Conservation (phyloP, 1,140 invertebrate species). For the Drosophila equinoxialis region DNA sequence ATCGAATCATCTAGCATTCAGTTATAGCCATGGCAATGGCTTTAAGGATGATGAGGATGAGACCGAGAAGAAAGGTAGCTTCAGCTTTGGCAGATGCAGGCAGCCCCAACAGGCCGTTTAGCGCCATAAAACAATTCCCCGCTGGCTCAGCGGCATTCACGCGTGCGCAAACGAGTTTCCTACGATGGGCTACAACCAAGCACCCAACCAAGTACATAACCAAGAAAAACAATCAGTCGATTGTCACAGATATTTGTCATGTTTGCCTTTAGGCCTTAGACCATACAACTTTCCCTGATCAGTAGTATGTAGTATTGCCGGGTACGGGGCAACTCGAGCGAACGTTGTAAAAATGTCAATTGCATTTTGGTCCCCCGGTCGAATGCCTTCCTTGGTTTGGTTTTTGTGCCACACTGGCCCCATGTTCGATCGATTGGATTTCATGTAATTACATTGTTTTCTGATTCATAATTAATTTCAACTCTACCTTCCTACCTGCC, state of each 20-base stretch:
- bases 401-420: constrained; percentile 44
- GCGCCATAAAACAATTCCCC: constrained; percentile 78
- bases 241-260: constrained; percentile 82
- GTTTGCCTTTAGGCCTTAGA: constrained; percentile 50
- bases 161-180: constrained; percentile 75
- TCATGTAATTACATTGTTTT: constrained; percentile 82
- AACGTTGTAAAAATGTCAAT: constrained; percentile 81
- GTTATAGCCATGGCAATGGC: neutral
- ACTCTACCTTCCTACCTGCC: constrained; percentile 14
- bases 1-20: constrained; percentile 16
- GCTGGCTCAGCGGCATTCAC: constrained; percentile 79
- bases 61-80: too few species aligned
- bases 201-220: constrained; percentile 30
- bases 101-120: constrained; percentile 76
- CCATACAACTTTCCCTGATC: constrained; percentile 66
- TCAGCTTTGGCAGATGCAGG: constrained; percentile 12
- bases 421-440: constrained; percentile 79
- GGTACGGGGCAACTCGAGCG: constrained; percentile 35
- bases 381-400: constrained; percentile 14
- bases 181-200: constrained; percentile 5
- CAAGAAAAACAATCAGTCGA: constrained; percentile 70
- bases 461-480: constrained; percentile 82
- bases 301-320: constrained; percentile 45
- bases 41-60: constrained; percentile 1
- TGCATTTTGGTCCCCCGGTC: constrained; percentile 45